Conservation (phyloP, 2,797 vertebrate species). For the Liasis olivaceus region DNA sequence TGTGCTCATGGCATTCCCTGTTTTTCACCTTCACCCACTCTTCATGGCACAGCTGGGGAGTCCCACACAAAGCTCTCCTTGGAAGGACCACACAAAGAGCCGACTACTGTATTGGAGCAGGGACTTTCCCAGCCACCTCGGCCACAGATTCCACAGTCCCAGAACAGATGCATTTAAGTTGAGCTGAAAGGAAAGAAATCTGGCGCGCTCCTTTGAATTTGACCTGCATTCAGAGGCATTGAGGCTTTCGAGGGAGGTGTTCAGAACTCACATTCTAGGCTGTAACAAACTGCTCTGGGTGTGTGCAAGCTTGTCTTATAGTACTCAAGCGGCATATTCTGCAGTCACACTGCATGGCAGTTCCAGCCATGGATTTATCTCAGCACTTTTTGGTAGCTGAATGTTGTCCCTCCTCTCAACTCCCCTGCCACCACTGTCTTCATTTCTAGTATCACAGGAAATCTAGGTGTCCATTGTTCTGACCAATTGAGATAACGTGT, state of each 20-base stretch:
- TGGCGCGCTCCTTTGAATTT: slow-evolving; percentile 38
- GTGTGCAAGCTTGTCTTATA: slow-evolving; percentile 25
- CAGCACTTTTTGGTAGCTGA: neutral
- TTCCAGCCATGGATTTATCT: slow-evolving; percentile 1
- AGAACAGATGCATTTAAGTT: slow-evolving; percentile 65
- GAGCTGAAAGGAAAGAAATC: slow-evolving; percentile 34
- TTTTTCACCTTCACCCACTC: slow-evolving; percentile 51
- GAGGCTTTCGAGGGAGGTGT: slow-evolving; percentile 53
- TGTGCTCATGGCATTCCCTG: slow-evolving; percentile 25
- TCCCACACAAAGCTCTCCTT: slow-evolving; percentile 37
- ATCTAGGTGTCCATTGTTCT: slow-evolving; percentile 25
- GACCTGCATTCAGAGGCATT: slow-evolving; percentile 49
- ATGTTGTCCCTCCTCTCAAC: neutral
- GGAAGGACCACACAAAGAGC: slow-evolving; percentile 60
- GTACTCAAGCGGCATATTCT: slow-evolving; percentile 23
- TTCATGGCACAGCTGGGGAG: slow-evolving; percentile 51
- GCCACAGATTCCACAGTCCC: slow-evolving; percentile 56
- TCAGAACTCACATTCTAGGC: slow-evolving; percentile 48
- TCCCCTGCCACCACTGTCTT: neutral
- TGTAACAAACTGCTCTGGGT: neutral
- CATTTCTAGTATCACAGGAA: slow-evolving; percentile 3
- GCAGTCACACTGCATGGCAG: slow-evolving; percentile 20
- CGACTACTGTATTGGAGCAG: slow-evolving; percentile 57
- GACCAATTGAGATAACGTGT: slow-evolving; percentile 2
- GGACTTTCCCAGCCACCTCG: slow-evolving; percentile 58